These are phyloP conservation scores for Anadara kagoshimensis DNA, from an alignment of 1,140 invertebrate genomes.

Conservation along the genomic window DNA sequence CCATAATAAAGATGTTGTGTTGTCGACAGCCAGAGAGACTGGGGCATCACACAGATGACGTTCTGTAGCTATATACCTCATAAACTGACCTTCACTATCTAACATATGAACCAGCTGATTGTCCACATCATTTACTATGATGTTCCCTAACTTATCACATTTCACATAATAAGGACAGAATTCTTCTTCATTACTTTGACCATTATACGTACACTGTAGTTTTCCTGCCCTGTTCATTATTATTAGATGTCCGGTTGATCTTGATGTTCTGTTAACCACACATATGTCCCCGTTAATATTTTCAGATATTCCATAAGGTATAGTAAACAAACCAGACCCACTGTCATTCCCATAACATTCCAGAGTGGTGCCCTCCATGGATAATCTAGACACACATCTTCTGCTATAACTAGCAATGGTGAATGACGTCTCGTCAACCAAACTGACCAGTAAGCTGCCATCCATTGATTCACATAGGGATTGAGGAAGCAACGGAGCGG, in stretches of 20 bases:
- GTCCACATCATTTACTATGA: no score
- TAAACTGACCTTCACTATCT: no score
- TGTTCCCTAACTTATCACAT: background rate
- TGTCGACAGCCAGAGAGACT: no score
- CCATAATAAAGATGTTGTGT: no score
- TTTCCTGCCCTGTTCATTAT: background rate
- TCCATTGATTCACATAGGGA: background rate
- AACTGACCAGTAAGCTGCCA: background rate
- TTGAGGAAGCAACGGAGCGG: no score
- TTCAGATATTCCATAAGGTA: background rate
- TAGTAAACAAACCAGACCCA: background rate
- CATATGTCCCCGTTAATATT: slow-evolving; percentile 5
- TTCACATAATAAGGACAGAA: background rate
- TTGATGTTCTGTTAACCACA: background rate
- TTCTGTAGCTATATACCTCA: no score
- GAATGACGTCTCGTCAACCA: background rate
- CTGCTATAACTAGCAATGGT: background rate
- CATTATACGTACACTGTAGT: background rate
- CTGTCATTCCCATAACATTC: background rate
- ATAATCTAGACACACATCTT: slow-evolving; percentile 1
- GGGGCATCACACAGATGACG: no score
- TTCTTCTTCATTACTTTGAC: no score
- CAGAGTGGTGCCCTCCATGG: background rate
- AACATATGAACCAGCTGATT: no score
- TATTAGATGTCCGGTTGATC: background rate